Evolutionary conservation across 1,140 invertebrate species (phyloP), one percentile per base, ranked within the genome.

Genomic region (Maconellicoccus hirsutus): DNA sequence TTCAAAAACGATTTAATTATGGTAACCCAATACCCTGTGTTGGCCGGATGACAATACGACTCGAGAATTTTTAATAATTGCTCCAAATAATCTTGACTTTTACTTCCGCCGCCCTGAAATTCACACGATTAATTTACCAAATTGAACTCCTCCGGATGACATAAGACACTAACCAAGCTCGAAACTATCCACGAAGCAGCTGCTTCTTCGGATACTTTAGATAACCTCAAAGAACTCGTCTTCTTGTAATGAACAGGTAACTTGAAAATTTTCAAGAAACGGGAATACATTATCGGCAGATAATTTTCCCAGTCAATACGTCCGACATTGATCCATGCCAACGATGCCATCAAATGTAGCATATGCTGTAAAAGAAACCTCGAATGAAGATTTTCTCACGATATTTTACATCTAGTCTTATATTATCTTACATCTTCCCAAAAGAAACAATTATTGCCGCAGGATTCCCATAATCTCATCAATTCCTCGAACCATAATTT

Each of bases 31-130:
- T 83, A 80, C 12, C 94, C 93, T 72, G 81, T 78, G 79, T 97
- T 97, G 0, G 93, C 93, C 70, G 92, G 91, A 81, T 97, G 90
- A 76, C 89, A 87, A 80, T 93, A 97, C 8, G 91, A 93, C 78
- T 94, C 90, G 1, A 95, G 80, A 0, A 90, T 86, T 75, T 87
- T 88, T 74, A 96, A 86, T 76, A 97, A 87, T 73, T 89, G 88
- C 70, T 87, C 85, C 25, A 96, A 80, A 78, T 94, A 86, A 42
- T 84, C 83, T 76, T 93, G 86, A 7, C 87, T 84, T 52, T 76
- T 80, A 26, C 81, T 83, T 29, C 79, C 77, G 72, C 84, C 81
- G 39, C 84, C 85, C 84, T 86, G 72, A 26, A 78, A 76, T 73
- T 69, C 71, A 72, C 73, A 75, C 73, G 2, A 70, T 27, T 10